phyloP scores from a whole-genome alignment of 2,888 invertebrate species.

The Latrodectus elegans region DNA sequence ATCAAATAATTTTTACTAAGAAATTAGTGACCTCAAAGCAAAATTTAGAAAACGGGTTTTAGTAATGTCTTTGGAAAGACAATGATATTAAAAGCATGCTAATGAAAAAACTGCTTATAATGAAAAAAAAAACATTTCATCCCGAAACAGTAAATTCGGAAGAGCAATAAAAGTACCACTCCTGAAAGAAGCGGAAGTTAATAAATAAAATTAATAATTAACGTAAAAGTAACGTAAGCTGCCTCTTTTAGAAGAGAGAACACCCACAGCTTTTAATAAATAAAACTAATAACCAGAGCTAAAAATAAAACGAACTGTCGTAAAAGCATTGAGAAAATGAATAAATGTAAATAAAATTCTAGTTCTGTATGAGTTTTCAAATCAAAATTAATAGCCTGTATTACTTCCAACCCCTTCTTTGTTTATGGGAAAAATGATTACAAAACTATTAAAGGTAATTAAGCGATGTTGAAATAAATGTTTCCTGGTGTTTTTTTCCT shows the following conservation, averaged over 20 bases:
- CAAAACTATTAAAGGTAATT: slow-evolving; percentile 14
- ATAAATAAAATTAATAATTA: not conserved
- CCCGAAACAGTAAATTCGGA: not conserved
- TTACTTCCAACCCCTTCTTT: not conserved
- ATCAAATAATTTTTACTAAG: too few species aligned
- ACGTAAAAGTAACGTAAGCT: not conserved
- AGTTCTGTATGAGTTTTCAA: slow-evolving; percentile 9
- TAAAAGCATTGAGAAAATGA: slow-evolving; percentile 26
- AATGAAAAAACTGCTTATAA: too few species aligned
- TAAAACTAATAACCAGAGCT: slow-evolving; percentile 10
- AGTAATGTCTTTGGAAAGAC: too few species aligned
- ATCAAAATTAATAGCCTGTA: slow-evolving; percentile 28
- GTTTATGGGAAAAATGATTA: slow-evolving; percentile 3
- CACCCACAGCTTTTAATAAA: not conserved
- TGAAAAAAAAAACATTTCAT: too few species aligned
- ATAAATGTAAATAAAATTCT: slow-evolving; percentile 25
- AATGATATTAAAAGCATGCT: too few species aligned
- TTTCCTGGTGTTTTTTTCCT: not conserved
- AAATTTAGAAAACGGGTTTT: too few species aligned
- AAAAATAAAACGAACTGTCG: slow-evolving; percentile 18
- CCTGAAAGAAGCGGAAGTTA: not conserved
- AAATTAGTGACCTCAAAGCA: too few species aligned
- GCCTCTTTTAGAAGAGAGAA: too few species aligned
- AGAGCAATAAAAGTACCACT: not conserved
- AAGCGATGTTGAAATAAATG: slow-evolving; percentile 25